Evolutionary conservation across 2,888 invertebrate species (phyloP).

Genomic region (Chrysotoxum bicinctum): DNA sequence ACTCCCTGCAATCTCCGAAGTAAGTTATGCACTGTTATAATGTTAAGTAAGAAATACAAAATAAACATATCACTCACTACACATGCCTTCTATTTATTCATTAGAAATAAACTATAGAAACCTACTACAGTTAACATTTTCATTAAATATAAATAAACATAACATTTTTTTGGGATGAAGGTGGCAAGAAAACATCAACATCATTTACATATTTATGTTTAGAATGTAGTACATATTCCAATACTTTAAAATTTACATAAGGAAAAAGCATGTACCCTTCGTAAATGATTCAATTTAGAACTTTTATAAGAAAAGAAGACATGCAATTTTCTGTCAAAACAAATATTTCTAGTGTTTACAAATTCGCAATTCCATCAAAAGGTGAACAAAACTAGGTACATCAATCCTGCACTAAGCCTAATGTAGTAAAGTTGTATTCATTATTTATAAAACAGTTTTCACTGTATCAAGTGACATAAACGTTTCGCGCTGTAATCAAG

Average conservation of each 20-base stretch:
- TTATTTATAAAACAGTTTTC: too few species aligned
- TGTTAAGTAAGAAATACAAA: neutral
- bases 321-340: neutral
- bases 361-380: neutral
- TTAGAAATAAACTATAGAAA: slow-evolving; percentile 33
- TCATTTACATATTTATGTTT: slow-evolving; percentile 40
- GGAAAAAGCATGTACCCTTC: slow-evolving; percentile 19
- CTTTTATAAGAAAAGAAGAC: neutral
- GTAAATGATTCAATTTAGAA: neutral
- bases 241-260: neutral
- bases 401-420: too few species aligned
- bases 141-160: slow-evolving; percentile 21
- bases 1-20: slow-evolving; percentile 90
- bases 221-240: slow-evolving; percentile 34
- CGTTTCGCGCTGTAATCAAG: too few species aligned
- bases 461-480: too few species aligned
- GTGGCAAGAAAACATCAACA: slow-evolving; percentile 60
- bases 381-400: too few species aligned
- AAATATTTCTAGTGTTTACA: neutral
- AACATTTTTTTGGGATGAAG: slow-evolving; percentile 56
- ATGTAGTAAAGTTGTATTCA: too few species aligned
- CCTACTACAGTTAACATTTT: slow-evolving; percentile 62
- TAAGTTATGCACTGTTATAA: slow-evolving; percentile 81
- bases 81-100: slow-evolving; percentile 50
- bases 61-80: slow-evolving; percentile 29